Evolutionary conservation across 2,888 invertebrate species (phyloP), one percentile per base, ranked within the genome.

Genomic region (Odontomyia ornata): DNA sequence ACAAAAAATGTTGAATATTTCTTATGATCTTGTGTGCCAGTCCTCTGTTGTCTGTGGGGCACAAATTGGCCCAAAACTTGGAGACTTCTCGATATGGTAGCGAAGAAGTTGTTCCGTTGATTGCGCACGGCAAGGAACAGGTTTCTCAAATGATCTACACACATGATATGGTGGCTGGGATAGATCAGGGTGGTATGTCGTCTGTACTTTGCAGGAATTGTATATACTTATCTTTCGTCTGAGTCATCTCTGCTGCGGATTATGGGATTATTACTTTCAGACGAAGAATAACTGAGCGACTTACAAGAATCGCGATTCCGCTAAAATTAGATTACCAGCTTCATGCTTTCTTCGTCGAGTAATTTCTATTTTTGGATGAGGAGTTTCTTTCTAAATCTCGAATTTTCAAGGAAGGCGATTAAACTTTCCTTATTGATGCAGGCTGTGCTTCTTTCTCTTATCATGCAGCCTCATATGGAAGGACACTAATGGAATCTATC

Each of bases 61-160:
- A 36, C 36, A 52, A 52, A 52, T 52, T 52, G 52, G 52, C 18
- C 52, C 52, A 15, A 52, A 52, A 52, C 52, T 52, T 18, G 52
- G 15, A 13, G 4, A 7, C 52, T 52, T 52, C 52, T 52, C 3
- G 52, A 52, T 13, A 52, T 52, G 52, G 18, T 52, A 52, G 52
- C 36, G 13, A 52, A 13, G 3, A 52, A 52, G 52, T 7, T 9
- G 36, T 36, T 36, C 36, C 36, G 36, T 36, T 36, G 36, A 36
- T 36, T 36, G 9, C 36, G 9, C 36, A 36, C 36, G n/a, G 18
- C 13, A 52, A 52, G 52, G 15, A 52, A 52, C 52, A 52, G 52
- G 52, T 52, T 52, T 36, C 13, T 52, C 52, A 52, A n/a, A 52
- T 52, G 52, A 7, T 52, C 18, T 13, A 52, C 52, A 18, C 52